Evolutionary conservation across 2,113 vertebrate genomes (phyloP).

Genomic region (Zapus hudsonius): DNA sequence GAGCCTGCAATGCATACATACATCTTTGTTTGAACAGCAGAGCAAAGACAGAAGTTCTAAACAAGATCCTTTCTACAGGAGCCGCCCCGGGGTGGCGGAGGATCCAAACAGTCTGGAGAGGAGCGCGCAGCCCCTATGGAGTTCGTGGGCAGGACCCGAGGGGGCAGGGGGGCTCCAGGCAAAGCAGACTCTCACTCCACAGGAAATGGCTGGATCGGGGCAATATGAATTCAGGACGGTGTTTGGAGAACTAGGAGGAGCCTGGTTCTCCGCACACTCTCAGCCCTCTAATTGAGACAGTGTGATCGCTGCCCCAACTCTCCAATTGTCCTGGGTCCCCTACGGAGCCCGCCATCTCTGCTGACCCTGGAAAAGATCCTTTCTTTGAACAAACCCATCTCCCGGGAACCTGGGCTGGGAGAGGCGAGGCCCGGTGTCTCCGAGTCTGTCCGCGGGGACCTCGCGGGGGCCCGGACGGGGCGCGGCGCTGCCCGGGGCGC

Average conservation of each 20-base stretch:
- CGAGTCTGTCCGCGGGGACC: no score
- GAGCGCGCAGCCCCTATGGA: not conserved
- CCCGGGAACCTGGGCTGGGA: not conserved
- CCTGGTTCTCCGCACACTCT: constrained; percentile 34
- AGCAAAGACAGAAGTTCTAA: constrained; percentile 37
- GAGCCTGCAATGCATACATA: not conserved
- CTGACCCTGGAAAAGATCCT: constrained; percentile 46
- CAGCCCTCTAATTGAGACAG: constrained; percentile 61
- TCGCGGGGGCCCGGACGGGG: no score
- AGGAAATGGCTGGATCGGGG: constrained; percentile 69
- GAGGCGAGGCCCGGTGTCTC: not conserved
- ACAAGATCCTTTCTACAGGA: not conserved
- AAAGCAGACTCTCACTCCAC: constrained; percentile 50
- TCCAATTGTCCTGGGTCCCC: constrained; percentile 12
- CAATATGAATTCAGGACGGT: constrained; percentile 60
- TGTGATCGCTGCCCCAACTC: constrained; percentile 25
- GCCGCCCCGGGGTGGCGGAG: not conserved
- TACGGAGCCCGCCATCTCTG: constrained; percentile 1
- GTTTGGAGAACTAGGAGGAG: constrained; percentile 47
- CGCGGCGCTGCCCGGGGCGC: no score
- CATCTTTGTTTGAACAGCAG: constrained; percentile 49
- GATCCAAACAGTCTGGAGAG: not conserved
- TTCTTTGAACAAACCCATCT: constrained; percentile 51
- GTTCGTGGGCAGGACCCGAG: constrained; percentile 10
- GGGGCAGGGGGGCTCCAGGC: not conserved